phyloP scores from a whole-genome alignment of 1,140 invertebrate species.

The Cherax quadricarinatus region DNA sequence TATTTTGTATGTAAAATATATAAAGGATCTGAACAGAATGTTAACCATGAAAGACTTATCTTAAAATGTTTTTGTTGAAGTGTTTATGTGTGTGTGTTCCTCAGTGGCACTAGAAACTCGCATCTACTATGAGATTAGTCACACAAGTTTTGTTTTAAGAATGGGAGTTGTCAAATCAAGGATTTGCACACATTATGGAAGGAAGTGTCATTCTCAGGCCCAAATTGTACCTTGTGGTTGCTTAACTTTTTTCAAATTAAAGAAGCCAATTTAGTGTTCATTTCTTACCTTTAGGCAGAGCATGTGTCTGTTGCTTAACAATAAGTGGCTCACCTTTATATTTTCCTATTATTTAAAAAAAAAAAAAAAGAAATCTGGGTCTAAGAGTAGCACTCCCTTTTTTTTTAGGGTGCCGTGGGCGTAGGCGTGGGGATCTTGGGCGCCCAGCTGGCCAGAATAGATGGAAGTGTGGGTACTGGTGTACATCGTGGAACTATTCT shows the following conservation, averaged over 20 bases:
- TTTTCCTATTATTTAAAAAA: background rate
- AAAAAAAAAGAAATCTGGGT: conserved; percentile 7
- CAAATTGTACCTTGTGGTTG: background rate
- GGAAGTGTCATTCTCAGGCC: conserved; percentile 12
- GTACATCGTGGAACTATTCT: conserved; percentile 10
- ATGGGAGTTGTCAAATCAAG: background rate
- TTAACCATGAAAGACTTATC: too few relatives aligned
- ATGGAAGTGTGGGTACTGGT: conserved; percentile 22
- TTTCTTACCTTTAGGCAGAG: background rate
- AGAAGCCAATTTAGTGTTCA: background rate
- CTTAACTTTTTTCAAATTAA: background rate
- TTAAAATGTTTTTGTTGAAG: too few relatives aligned
- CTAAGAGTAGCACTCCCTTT: conserved; percentile 59
- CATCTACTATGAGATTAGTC: too few relatives aligned
- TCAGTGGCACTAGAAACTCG: too few relatives aligned
- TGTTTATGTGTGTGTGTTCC: too few relatives aligned
- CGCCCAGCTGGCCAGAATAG: conserved; percentile 51
- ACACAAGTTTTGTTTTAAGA: background rate
- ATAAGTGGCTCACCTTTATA: background rate
- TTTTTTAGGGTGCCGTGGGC: conserved; percentile 58
- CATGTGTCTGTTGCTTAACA: background rate
- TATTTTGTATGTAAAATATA: too few relatives aligned
- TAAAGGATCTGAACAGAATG: too few relatives aligned
- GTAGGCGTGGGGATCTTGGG: conserved; percentile 57
- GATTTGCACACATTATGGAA: background rate